Conservation (phyloP, 92 coral and sea anemone genomes). For the Actinostola sp. region DNA sequence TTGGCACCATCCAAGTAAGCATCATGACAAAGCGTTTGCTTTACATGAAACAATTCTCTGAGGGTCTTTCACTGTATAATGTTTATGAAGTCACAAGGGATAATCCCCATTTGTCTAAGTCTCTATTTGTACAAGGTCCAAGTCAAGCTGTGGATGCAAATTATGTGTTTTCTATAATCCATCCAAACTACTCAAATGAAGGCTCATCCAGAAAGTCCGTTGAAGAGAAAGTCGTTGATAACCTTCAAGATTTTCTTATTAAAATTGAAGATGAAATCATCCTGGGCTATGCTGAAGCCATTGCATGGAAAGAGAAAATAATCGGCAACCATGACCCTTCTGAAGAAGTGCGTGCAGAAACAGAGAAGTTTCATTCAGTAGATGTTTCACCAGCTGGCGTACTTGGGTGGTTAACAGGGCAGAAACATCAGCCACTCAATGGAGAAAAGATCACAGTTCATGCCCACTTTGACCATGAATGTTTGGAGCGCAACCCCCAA, state of each 20-base stretch:
- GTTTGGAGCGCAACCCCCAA: constrained; percentile 61
- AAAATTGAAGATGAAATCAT: constrained; percentile 53
- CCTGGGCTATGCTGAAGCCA: constrained; percentile 45
- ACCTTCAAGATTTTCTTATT: constrained; percentile 63
- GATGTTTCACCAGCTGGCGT: constrained; percentile 63
- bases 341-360: constrained; percentile 5
- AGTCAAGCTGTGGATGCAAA: constrained; percentile 65
- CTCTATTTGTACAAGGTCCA: constrained; percentile 43
- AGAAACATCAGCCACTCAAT: constrained; percentile 72
- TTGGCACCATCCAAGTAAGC: constrained; percentile 44
- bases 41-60: constrained; percentile 29
- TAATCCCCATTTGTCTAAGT: constrained; percentile 47
- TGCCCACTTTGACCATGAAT: constrained; percentile 67
- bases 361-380: constrained; percentile 6
- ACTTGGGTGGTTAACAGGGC: constrained; percentile 82
- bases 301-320: constrained; percentile 43
- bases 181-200: constrained; percentile 46
- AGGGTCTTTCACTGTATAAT: constrained; percentile 32
- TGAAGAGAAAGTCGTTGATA: constrained; percentile 58
- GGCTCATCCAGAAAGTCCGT: constrained; percentile 42
- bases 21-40: constrained; percentile 47
- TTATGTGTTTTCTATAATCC: constrained; percentile 68
- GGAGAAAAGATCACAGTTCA: constrained; percentile 49
- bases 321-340: constrained; percentile 14
- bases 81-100: constrained; percentile 23